Evolutionary conservation across 2,888 invertebrate species (phyloP), one percentile per base, ranked within the genome.

Genomic region (Drosophila emarginata): DNA sequence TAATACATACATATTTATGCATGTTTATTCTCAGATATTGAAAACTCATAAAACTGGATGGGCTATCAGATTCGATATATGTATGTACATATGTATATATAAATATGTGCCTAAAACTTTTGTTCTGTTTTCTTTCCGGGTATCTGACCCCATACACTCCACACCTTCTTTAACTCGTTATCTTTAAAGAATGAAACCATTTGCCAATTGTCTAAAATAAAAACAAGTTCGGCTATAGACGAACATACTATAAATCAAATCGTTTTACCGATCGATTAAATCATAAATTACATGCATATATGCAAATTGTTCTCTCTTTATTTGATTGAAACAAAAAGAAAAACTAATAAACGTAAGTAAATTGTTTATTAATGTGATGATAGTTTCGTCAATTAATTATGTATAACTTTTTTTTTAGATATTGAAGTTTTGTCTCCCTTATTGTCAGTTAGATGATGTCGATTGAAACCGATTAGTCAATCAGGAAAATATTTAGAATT

Each of bases 41-140:
- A 67, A 75, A 67, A 75, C 53, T 65, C 65, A 65, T 62, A 76
- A 67, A 72, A 70, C 71, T 77, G 77, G 70, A 84, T 79, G 72
- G 72, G 64, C 32, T 32, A 32, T 32, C 32, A 32, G 32, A 32
- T 32, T 32, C 32, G 4, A 28, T 28, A 28, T 28, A 28, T 28
- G 4, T 23, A 23, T 23, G 4, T 23, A 23, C 4, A 23, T 23
- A 23, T 23, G 4, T 23, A 23, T 23, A 23, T 23, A 23, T 23
- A 23, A 2, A 23, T 23, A 23, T 64, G 64, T 58, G 71, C 65
- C 66, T 78, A 32, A 32, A 32, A 32, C 65, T 61, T 32, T 64
- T 56, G 28, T 14, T 58, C 70, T 56, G 67, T 71, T 71, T 72
- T 78, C 75, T 79, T 82, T 80, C 80, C 80, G 82, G 82, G 67